Conservation (phyloP, 2,113 vertebrate species). For the Odocoileus hemionus region DNA sequence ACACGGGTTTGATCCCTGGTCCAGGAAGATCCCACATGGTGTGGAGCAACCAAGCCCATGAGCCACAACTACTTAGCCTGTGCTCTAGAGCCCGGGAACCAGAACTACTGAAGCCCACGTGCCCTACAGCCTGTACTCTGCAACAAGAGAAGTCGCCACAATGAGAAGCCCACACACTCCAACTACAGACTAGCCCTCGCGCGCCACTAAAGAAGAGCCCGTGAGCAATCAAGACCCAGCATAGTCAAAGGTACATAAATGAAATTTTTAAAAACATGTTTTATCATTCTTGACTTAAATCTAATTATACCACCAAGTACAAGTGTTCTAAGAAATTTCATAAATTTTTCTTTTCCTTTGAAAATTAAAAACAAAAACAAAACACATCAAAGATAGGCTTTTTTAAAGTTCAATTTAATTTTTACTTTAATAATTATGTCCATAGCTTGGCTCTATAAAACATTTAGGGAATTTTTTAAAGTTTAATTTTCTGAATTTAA, state of each 20-base stretch:
- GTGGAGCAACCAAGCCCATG: not conserved
- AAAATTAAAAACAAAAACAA: not conserved
- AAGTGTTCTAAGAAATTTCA: not conserved
- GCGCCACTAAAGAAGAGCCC: not conserved
- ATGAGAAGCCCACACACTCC: not conserved
- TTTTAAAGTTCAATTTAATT: slow-evolving; percentile 13
- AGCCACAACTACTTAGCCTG: not conserved
- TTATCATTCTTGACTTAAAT: not conserved
- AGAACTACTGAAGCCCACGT: not conserved
- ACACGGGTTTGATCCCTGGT: not conserved
- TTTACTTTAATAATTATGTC: not conserved
- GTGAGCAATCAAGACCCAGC: not conserved
- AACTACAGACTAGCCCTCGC: not conserved
- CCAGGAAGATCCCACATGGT: not conserved
- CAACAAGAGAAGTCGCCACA: not conserved
- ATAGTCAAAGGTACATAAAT: not conserved
- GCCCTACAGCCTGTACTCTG: not conserved
- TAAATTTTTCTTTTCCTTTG: not conserved
- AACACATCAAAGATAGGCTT: not conserved
- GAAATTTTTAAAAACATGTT: not conserved
- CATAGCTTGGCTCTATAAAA: not conserved
- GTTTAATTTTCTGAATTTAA: slow-evolving; percentile 8
- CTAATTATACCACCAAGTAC: not conserved
- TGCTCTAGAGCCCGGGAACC: not conserved
- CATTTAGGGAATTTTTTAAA: not conserved